Base-by-base conservation (phyloP, 2,113 vertebrate genomes). In the Carassius gibelio region DNA sequence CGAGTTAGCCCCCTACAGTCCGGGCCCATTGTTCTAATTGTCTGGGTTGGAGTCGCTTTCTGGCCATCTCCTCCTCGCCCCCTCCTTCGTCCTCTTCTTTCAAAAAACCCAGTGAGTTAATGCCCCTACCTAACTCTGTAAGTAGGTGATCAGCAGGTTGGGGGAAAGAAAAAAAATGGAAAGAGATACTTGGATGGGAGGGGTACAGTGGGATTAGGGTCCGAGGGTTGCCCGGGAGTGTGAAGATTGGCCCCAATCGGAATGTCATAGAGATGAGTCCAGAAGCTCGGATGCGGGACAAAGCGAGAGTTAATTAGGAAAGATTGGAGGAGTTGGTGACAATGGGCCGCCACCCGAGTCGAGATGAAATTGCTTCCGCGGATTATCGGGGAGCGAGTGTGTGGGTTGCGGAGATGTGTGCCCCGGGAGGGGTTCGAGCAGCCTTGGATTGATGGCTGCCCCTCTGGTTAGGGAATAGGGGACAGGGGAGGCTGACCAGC, bases 1-100 rank as follows among this genome's bases (percentile, higher is more conserved):
- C 95, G 95, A 96, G 97, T 99, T 99, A 98, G 96, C 96, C 96
- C 95, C 98, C 97, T 95, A 95, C 96, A 94, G 95, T 95, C 94
- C 94, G 89, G 13, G 86, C 90, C 94, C 96, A 98, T 99, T 99
- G 97, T 99, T 95, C 94, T 95, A 95, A 95, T 95, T 95, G 94
- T 95, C 94, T 95, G 95, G 94, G 93, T 92, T 94, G 94, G 94
- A 95, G 94, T 95, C 95, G 95, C 94, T 95, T 93, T 95, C 94
- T 94, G 92, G 92, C 92, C 91, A 90, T 92, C 93, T 92, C 87
- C 93, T 92, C 91, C 93, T 92, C 89, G 89, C 90, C 92, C 93
- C 94, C 91, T 87, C 91, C 93, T 92, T 92, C 89, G 85, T 88
- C 86, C 92, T 91, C 91, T 92, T 91, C 88, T 89, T 88, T 88